Evolutionary conservation across 2,888 invertebrate species (phyloP).

Genomic region (Sarcophaga variegata): DNA sequence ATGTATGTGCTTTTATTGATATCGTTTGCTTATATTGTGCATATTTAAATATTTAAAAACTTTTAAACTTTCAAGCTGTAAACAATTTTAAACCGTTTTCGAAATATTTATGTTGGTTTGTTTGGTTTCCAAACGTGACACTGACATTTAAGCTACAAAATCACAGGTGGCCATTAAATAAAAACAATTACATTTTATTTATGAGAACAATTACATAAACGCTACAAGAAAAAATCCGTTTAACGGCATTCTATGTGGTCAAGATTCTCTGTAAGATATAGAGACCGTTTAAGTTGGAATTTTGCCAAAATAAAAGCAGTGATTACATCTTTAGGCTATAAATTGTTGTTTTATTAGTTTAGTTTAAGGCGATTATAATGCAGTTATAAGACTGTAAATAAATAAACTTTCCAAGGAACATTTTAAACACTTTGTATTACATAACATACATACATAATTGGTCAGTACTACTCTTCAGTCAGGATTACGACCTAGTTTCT

Average conservation of each 20-base stretch:
- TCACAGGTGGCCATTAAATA: constrained; percentile 37
- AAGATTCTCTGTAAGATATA: constrained; percentile 31
- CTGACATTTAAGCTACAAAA: constrained; percentile 8
- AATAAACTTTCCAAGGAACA: background rate
- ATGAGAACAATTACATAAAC: constrained; percentile 41
- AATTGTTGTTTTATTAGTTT: background rate
- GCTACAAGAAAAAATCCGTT: background rate
- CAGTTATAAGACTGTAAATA: background rate
- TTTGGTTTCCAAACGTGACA: background rate
- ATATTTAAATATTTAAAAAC: background rate
- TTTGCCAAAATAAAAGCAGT: background rate
- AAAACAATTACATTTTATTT: constrained; percentile 18
- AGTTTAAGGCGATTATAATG: background rate
- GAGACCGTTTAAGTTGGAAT: background rate
- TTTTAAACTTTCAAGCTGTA: background rate
- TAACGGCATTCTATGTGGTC: constrained; percentile 14
- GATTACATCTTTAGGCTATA: background rate
- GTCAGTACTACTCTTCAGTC: too few relatives aligned
- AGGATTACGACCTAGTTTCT: too few relatives aligned
- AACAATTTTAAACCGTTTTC: background rate
- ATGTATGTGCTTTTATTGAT: background rate
- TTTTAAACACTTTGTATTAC: too few relatives aligned
- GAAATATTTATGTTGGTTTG: background rate
- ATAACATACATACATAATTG: too few relatives aligned
- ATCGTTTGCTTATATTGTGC: background rate